These are phyloP conservation scores for Chrysopa pallens DNA, from an alignment of 1,140 invertebrate species.

Conservation along the genomic window DNA sequence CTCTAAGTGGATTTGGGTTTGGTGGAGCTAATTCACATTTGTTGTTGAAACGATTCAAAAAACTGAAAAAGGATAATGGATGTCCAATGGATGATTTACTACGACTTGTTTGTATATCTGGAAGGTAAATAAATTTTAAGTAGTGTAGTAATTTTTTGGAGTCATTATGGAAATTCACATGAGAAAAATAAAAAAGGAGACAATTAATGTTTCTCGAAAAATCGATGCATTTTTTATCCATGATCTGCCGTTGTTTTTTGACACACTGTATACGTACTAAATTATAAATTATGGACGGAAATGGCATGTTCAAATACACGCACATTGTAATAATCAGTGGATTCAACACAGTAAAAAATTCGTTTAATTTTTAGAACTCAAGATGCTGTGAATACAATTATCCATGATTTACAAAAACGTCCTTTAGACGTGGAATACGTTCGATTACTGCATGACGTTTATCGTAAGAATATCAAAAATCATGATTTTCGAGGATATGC, in stretches of 20 bases:
- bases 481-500: constrained; percentile 40
- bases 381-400: constrained; percentile 36
- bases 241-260: too few relatives aligned
- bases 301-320: too few relatives aligned
- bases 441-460: constrained; percentile 29
- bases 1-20: constrained; percentile 43
- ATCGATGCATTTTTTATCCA: neutral
- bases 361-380: constrained; percentile 31
- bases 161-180: neutral
- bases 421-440: constrained; percentile 32
- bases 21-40: constrained; percentile 47
- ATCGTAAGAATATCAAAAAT: constrained; percentile 29
- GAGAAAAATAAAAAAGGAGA: neutral
- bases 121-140: constrained; percentile 20
- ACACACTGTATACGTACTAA: too few relatives aligned
- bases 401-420: constrained; percentile 26
- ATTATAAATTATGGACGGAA: too few relatives aligned
- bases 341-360: too few relatives aligned
- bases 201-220: neutral
- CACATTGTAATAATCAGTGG: too few relatives aligned
- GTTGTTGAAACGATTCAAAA: constrained; percentile 34
- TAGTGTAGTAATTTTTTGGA: neutral
- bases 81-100: constrained; percentile 31
- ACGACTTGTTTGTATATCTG: constrained; percentile 40
- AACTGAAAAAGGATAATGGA: constrained; percentile 29